Base-by-base conservation (phyloP, 2,888 invertebrate species). In the Acleris cristana region DNA sequence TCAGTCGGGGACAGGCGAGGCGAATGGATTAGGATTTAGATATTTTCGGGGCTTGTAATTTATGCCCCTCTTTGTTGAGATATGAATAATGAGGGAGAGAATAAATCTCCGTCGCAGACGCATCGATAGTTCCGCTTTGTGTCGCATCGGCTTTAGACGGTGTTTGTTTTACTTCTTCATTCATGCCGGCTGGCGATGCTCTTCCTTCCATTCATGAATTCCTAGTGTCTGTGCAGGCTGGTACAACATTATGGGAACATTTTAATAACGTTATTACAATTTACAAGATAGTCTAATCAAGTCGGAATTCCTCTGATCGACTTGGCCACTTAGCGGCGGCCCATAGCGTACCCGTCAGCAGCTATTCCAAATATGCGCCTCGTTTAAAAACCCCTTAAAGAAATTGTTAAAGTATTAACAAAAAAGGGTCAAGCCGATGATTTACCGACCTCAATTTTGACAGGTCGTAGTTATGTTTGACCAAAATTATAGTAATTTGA, bases 11-110 rank as follows among this genome's bases (percentile, higher is more conserved):
- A 91, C 91, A 88, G 79, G 82, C 92, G 90, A 82, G 83, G 80
- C 90, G 88, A 91, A 92, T 90, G 91, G 90, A 91, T 92, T 91
- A 91, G 89, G 88, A 89, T 88, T 91, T 91, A 89, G 90, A 90
- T 91, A 91, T 91, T 90, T 90, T 91, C 84, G 89, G 89, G 83
- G 74, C 88, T 85, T 82, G 86, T 92, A 89, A 91, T 91, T 89
- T 92, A 91, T 92, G 88, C 87, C 80, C 82, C 84, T 87, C 90
- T 89, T 89, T 89, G 88, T 90, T 84, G 87, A 85, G 88, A 88
- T 91, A 92, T 91, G 92, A 92, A 90, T 90, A 89, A 90, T 87
- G 88, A 85, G 83, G 79, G 81, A 77, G 80, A 83, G 85, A 85
- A 87, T 82, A 81, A 86, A 85, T 81, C 66, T 66, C 66, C 66